Conservation (phyloP, 2,797 vertebrate genomes). For the Spinus pinus region DNA sequence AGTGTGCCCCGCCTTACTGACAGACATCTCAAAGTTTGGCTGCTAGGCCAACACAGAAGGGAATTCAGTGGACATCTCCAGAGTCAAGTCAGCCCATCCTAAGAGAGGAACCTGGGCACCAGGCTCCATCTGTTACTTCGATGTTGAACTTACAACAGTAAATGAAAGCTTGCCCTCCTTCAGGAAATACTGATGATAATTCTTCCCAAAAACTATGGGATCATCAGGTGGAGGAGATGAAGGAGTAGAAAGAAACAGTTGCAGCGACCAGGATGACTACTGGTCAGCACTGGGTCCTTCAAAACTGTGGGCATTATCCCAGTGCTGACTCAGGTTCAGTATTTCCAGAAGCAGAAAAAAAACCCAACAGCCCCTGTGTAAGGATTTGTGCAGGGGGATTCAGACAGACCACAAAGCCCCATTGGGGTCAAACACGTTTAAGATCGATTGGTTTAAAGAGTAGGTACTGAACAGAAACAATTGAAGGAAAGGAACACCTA, state of each 20-base stretch:
- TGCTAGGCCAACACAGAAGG: not conserved
- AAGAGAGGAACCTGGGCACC: too few relatives aligned
- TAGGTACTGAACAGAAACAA: not conserved
- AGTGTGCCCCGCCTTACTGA: not conserved
- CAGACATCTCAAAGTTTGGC: not conserved
- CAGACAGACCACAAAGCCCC: fast-evolving
- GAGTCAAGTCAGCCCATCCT: too few relatives aligned
- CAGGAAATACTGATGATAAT: not conserved
- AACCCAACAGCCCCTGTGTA: not conserved
- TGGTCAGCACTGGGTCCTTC: not conserved
- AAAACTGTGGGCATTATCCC: not conserved
- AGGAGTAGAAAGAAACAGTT: not conserved
- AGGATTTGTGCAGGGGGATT: not conserved
- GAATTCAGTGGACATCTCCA: not conserved
- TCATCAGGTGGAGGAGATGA: not conserved
- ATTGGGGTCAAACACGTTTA: not conserved
- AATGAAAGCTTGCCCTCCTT: fast-evolving
- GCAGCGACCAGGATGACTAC: not conserved
- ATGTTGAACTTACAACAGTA: not conserved
- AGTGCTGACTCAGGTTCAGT: not conserved
- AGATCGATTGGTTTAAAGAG: not conserved
- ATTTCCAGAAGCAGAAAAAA: not conserved
- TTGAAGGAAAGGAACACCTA: not conserved
- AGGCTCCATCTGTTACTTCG: fast-evolving
- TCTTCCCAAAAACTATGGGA: not conserved